A percentile compares a stretch with the other conserved stretches of the same genome.
These are phyloP conservation scores for Scolanthus callimorphus DNA, from an alignment of 92 coral and sea anemone species.

Conservation along the genomic window DNA sequence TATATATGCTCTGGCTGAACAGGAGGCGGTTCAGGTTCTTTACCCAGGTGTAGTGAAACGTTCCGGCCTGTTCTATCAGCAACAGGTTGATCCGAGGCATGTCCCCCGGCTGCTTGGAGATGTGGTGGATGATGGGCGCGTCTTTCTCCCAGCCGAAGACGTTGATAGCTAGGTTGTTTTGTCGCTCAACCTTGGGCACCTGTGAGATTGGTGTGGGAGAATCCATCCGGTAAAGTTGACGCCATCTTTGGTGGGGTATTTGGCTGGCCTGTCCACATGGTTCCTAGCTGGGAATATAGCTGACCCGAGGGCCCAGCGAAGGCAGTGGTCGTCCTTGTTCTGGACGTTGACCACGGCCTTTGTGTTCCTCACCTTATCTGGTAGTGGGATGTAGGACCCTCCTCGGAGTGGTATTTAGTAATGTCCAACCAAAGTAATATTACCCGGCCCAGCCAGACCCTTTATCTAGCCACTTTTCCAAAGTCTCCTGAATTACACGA, in stretches of 20 bases:
- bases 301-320: slow-evolving; percentile 32
- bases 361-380: slow-evolving; percentile 7
- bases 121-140: slow-evolving; percentile 12
- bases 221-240: slow-evolving; percentile 21
- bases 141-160: slow-evolving; percentile 31
- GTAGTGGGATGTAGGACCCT: slow-evolving; percentile 23
- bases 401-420: slow-evolving; percentile 19
- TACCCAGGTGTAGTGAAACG: slow-evolving; percentile 18
- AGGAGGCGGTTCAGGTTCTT: slow-evolving; percentile 9
- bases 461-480: not conserved
- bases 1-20: slow-evolving; percentile 1
- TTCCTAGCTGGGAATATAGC: slow-evolving; percentile 11
- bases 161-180: slow-evolving; percentile 18
- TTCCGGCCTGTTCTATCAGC: slow-evolving; percentile 20
- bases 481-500: not conserved
- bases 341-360: slow-evolving; percentile 37
- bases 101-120: slow-evolving; percentile 18
- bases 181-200: slow-evolving; percentile 9
- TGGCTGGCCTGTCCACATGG: slow-evolving; percentile 1
- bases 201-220: slow-evolving; percentile 21
- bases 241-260: slow-evolving; percentile 19
- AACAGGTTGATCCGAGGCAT: slow-evolving; percentile 26
- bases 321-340: slow-evolving; percentile 35
- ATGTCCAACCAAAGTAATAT: slow-evolving; percentile 18
- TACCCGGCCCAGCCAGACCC: slow-evolving; percentile 2